A percentile compares a stretch with the other conserved stretches of the same genome.
These are phyloP conservation scores for Siniperca scherzeri DNA, from an alignment of 2,797 vertebrate species.

Conservation along the genomic window DNA sequence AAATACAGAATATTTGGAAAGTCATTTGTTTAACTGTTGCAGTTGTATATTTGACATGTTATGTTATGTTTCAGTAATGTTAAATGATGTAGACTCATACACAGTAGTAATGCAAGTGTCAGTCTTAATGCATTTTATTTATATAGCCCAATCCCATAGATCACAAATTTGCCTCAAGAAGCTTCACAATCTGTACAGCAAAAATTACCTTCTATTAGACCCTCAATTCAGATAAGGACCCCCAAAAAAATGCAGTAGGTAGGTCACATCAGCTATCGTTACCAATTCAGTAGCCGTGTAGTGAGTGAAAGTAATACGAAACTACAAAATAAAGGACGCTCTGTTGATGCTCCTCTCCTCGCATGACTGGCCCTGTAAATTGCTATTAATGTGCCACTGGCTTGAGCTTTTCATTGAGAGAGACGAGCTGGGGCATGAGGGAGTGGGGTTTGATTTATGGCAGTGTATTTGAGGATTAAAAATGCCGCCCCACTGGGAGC, in stretches of 20 bases:
- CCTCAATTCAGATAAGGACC: too few relatives aligned
- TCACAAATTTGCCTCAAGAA: too few relatives aligned
- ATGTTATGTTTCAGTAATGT: neutral
- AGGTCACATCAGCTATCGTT: slow-evolving; percentile 62
- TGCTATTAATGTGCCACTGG: slow-evolving; percentile 82
- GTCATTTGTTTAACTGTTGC: neutral
- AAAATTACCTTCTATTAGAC: too few relatives aligned
- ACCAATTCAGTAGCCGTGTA: slow-evolving; percentile 67
- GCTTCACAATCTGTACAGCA: too few relatives aligned
- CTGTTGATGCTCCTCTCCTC: slow-evolving; percentile 68
- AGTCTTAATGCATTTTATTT: neutral
- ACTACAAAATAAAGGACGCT: slow-evolving; percentile 79
- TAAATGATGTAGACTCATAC: neutral
- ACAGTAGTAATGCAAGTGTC: neutral
- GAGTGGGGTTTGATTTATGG: slow-evolving; percentile 81
- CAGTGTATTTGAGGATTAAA: slow-evolving; percentile 84
- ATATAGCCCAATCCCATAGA: too few relatives aligned
- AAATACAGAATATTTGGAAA: neutral
- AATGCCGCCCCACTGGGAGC: slow-evolving; percentile 76
- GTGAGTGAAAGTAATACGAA: slow-evolving; percentile 76
- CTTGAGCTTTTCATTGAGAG: slow-evolving; percentile 81
- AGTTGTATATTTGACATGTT: neutral
- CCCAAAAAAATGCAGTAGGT: slow-evolving; percentile 25
- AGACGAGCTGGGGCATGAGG: slow-evolving; percentile 66
- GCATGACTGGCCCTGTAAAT: slow-evolving; percentile 81